Conservation (phyloP, 1,140 invertebrate genomes). For the Drosophila tropicalis region DNA sequence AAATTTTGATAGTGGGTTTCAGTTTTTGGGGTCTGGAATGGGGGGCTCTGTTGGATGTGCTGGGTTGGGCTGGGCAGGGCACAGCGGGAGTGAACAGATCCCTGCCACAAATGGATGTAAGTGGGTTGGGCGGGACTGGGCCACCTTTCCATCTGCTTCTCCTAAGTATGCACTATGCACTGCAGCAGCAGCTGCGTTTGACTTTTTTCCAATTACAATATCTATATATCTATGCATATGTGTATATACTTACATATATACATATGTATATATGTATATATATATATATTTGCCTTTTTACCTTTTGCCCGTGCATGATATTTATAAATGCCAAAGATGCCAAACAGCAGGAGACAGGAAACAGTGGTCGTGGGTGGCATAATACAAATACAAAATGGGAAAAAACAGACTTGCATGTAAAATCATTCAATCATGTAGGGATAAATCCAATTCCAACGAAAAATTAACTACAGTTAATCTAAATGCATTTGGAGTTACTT, state of each 20-base stretch:
- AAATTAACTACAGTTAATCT: no score
- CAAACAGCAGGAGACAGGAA: not conserved
- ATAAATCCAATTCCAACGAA: not conserved
- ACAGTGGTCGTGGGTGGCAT: conserved; percentile 39
- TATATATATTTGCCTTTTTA: conserved; percentile 66
- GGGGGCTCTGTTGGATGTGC: not conserved
- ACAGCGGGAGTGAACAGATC: conserved; percentile 15
- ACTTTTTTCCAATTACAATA: conserved; percentile 76
- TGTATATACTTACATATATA: no score
- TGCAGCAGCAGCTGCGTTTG: conserved; percentile 63
- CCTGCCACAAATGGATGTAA: not conserved
- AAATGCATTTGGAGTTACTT: no score
- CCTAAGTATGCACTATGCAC: conserved; percentile 23
- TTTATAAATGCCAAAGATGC: conserved; percentile 74
- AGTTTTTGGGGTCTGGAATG: not conserved
- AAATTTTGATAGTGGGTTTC: conserved; percentile 49
- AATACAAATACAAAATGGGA: no score
- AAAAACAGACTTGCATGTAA: not conserved
- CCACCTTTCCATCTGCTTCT: not conserved
- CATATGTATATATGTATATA: conserved; percentile 17
- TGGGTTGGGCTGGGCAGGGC: conserved; percentile 5
- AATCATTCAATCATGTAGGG: not conserved
- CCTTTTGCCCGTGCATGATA: conserved; percentile 66
- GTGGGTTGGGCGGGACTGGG: not conserved
- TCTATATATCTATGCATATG: conserved; percentile 46